Percentiles rank a stretch among this genome's conserved stretches.
phyloP scores from a whole-genome alignment of 2,888 invertebrate genomes.

The Alloscopus bannaensis region DNA sequence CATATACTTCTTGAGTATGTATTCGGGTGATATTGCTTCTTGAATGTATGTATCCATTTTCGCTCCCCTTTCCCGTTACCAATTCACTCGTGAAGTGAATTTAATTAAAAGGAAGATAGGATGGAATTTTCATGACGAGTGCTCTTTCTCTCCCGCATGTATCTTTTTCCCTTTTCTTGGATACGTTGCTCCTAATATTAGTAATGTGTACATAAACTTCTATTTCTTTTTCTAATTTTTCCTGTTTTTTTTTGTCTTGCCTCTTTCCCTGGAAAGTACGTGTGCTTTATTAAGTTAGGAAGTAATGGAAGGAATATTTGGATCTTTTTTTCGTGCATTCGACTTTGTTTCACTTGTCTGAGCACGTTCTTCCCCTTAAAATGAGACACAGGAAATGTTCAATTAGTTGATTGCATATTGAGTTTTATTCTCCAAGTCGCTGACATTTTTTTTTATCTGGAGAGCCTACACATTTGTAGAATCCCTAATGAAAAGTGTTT shows the following conservation, averaged over 20 bases:
- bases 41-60: background rate
- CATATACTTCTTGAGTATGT: background rate
- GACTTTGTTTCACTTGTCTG: background rate
- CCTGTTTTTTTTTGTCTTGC: conserved; percentile 1
- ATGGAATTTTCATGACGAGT: conserved; percentile 29
- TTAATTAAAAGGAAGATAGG: conserved; percentile 54
- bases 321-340: background rate
- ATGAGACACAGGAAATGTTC: conserved; percentile 26
- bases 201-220: too few species aligned
- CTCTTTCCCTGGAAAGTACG: background rate
- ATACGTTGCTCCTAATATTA: too few species aligned
- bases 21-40: background rate
- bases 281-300: background rate
- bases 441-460: background rate
- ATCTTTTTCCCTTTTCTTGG: background rate
- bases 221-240: conserved; percentile 29
- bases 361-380: too few species aligned
- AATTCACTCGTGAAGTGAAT: conserved; percentile 50
- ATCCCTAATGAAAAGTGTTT: background rate
- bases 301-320: background rate
- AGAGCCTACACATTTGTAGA: background rate
- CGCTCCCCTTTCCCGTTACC: background rate
- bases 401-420: conserved; percentile 28
- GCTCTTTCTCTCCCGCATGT: too few species aligned
- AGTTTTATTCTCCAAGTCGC: background rate